phyloP scores from a whole-genome alignment of 2,113 vertebrate species.

The Rynchops niger region DNA sequence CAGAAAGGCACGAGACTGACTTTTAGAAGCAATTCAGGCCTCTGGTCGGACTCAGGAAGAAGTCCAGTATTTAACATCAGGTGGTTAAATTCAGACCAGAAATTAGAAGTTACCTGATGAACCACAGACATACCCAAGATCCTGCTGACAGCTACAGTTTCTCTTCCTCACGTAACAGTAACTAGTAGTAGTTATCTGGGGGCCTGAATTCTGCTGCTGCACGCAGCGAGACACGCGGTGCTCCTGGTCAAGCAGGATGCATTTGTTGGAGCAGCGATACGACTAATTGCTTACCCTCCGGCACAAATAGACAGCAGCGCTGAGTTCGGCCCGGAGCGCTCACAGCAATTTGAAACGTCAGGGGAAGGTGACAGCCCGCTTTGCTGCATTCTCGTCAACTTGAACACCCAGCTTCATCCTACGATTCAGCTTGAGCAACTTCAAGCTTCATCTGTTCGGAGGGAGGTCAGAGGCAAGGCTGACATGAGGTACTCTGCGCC shows the following conservation, averaged over 20 bases:
- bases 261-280: background rate
- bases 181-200: background rate
- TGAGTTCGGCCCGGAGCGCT: background rate
- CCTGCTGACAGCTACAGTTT: background rate
- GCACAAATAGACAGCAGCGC: background rate
- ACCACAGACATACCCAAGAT: background rate
- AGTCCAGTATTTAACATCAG: background rate
- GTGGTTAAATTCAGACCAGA: background rate
- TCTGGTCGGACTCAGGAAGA: background rate
- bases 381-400: background rate
- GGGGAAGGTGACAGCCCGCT: background rate
- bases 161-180: background rate
- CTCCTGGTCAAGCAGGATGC: background rate
- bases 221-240: background rate
- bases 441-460: background rate
- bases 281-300: background rate
- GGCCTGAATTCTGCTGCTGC: background rate
- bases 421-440: background rate
- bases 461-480: background rate
- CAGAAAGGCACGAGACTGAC: rapidly evolving
- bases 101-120: background rate
- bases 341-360: rapidly evolving
- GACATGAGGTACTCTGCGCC: background rate
- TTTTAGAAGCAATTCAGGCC: background rate
- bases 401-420: background rate